Base-by-base conservation (phyloP, 2,797 vertebrate species). In the Trachurus trachurus region DNA sequence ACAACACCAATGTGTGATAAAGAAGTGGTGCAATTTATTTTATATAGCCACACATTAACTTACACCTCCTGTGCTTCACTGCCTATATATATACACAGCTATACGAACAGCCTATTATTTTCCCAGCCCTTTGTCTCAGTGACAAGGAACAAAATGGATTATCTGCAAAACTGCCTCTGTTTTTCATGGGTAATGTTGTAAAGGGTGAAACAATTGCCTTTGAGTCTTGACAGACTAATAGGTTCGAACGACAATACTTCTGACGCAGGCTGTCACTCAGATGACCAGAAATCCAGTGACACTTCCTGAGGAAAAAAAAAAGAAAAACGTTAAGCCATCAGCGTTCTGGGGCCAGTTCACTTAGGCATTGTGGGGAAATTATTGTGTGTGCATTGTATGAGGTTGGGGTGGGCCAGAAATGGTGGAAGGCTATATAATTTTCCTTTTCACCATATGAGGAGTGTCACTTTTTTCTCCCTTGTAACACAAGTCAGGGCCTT, bases 191-290 rank as follows among this genome's bases (percentile, higher is more conserved):
- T 81, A 69, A 74, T 71, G 42, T 65, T 58, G 19, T 53, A 70
- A 82, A 5, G 21, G n/a, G 66, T 69, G 53, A 31, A 74, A 70
- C 16, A 62, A 70, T 49, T 53, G 37, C 34, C 59, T 66, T 53
- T 6, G 49, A 58, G 58, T 67, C 69, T 66, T 82, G 76, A 74
- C 82, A 82, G 76, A 47, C 44, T 83, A 85, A 87, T 71, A 74
- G 80, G 73, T 70, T 71, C 47, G 12, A 82, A 80, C 78, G 85
- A 81, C 80, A 81, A 77, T 61, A 58, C 68, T 26, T 71, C 49
- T 77, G 74, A 70, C 4, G 42, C 58, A 52, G 15, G 42, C 74
- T 74, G 80, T 80, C 87, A 71, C 76, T 84, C 71, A 68, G 52
- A 64, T 82, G 64, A 66, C 53, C 81, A 78, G 49, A 66, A 66